Percentiles rank a stretch among this genome's conserved stretches.
These are phyloP conservation scores for Sinohyriopsis cumingii DNA, from an alignment of 2,888 invertebrate genomes.

Conservation along the genomic window DNA sequence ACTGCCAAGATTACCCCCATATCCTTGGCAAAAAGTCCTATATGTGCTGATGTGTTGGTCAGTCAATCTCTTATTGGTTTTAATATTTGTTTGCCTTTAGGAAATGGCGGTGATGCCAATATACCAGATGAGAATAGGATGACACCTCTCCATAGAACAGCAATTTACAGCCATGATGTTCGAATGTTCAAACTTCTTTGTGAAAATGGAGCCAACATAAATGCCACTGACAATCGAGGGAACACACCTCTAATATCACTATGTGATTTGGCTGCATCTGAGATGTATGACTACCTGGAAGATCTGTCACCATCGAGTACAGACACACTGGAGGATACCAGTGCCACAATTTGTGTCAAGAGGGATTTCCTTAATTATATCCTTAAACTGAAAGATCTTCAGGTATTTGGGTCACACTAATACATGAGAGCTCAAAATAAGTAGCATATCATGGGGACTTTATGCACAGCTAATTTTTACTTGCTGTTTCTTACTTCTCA, in stretches of 20 bases:
- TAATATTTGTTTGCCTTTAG: constrained; percentile 26
- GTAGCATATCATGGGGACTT: too few species aligned
- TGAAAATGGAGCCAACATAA: constrained; percentile 60
- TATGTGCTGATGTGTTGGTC: not conserved
- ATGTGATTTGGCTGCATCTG: constrained; percentile 53
- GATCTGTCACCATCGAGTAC: constrained; percentile 54
- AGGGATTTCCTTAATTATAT: constrained; percentile 51
- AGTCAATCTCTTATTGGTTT: not conserved
- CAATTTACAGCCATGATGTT: constrained; percentile 51
- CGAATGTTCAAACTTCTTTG: constrained; percentile 51
- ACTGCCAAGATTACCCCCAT: too few species aligned
- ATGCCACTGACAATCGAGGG: constrained; percentile 47
- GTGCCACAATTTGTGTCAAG: constrained; percentile 46
- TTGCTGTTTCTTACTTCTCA: too few species aligned
- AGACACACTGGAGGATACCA: constrained; percentile 49
- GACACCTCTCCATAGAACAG: constrained; percentile 55
- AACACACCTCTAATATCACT: constrained; percentile 60
- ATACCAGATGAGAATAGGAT: constrained; percentile 52
- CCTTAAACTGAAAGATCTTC: constrained; percentile 43
- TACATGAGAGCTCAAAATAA: not conserved
- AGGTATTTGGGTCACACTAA: constrained; percentile 35
- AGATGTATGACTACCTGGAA: constrained; percentile 50
- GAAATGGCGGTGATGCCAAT: constrained; percentile 60
- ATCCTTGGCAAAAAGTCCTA: not conserved
- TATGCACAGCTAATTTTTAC: too few species aligned